Evolutionary conservation across 2,888 invertebrate genomes (phyloP), one percentile per base, ranked within the genome.

Genomic region (Brachypalpus laphriformis): DNA sequence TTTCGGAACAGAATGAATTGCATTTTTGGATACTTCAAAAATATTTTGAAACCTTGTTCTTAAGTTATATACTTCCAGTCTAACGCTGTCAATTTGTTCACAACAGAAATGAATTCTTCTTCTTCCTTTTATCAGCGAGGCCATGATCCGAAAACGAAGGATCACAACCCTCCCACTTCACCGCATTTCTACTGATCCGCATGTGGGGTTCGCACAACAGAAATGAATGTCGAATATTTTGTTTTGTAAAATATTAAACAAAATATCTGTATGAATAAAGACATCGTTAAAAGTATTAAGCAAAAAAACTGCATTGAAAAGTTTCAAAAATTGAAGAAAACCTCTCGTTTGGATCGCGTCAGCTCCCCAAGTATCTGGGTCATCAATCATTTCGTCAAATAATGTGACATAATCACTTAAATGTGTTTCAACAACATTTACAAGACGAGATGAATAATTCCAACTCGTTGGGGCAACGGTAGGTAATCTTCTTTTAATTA

Each of bases 51-150:
- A 47, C n/a, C 11, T 11, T 2, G 2, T 8, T 9, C 20, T 9
- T 25, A 4, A 25, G 25, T 25, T 25, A 25, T 25, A 4, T 25
- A 25, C 25, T 25, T 25, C 25, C 25, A 25, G 25, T 25, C 25
- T 47, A 47, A 18, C 25, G 49, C 49, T 49, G 47, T 49, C 49
- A 49, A 49, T 49, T 49, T 49, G 49, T 49, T 49, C 49, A 49
- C 49, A 49, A 22, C 49, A n/a, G n/a, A n/a, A n/a, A n/a, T n/a
- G n/a, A n/a, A n/a, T n/a, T n/a, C n/a, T n/a, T n/a, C n/a, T n/a
- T n/a, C n/a, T n/a, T n/a, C n/a, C n/a, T n/a, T n/a, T n/a, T n/a
- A n/a, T n/a, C n/a, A n/a, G n/a, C n/a, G n/a, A n/a, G n/a, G n/a
- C n/a, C n/a, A n/a, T n/a, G n/a, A n/a, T n/a, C n/a, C n/a, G n/a